Evolutionary conservation across 2,888 invertebrate genomes (phyloP).

Genomic region (Deilephila elpenor): DNA sequence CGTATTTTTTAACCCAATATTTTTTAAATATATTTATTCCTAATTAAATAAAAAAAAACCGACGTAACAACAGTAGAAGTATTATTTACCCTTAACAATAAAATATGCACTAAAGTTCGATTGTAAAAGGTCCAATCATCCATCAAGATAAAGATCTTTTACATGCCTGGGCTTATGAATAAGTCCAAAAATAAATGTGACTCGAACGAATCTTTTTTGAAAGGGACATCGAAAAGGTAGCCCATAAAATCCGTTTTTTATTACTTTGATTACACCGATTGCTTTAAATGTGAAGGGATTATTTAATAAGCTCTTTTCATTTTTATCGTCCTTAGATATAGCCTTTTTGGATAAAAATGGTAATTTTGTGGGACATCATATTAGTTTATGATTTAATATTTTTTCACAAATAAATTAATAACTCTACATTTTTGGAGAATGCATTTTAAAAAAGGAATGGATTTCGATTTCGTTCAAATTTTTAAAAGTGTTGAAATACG

Average conservation of each 20-base stretch:
- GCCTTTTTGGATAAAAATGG: too few species aligned
- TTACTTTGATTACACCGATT: neutral
- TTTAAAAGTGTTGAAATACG: too few species aligned
- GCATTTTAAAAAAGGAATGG: too few species aligned
- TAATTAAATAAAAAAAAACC: too few species aligned
- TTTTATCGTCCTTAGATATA: neutral
- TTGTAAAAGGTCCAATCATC: neutral
- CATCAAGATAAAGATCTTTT: neutral
- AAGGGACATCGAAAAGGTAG: neutral
- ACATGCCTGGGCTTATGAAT: neutral
- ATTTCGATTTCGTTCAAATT: too few species aligned
- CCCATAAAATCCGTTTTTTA: neutral
- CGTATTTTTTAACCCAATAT: too few species aligned
- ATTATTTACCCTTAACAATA: neutral
- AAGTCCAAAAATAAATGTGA: neutral
- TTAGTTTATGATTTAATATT: too few species aligned
- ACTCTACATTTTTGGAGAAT: too few species aligned
- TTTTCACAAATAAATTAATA: too few species aligned
- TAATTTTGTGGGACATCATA: too few species aligned
- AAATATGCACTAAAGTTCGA: neutral
- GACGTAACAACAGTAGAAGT: too few species aligned
- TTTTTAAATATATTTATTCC: too few species aligned
- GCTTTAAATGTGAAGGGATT: neutral
- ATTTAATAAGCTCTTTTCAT: neutral
- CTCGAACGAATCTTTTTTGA: neutral